Evolutionary conservation across 2,113 vertebrate species (phyloP).

Genomic region (Trematocara zebra): DNA sequence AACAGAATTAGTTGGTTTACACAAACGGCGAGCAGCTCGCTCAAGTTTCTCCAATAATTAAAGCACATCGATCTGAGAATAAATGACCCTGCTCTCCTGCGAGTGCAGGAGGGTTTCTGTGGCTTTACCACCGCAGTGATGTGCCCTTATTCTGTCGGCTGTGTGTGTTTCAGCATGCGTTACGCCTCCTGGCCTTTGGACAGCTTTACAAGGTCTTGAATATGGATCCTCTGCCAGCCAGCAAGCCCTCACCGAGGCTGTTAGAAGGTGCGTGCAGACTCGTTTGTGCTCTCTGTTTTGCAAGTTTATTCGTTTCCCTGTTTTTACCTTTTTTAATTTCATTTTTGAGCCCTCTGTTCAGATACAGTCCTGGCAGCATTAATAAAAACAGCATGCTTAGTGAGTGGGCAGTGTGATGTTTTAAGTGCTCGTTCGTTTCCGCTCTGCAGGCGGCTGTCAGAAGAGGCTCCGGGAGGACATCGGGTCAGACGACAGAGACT

Average conservation of each 20-base stretch:
- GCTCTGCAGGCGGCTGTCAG: constrained; percentile 68
- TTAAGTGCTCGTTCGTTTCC: neutral
- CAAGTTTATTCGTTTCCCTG: neutral
- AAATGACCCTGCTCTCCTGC: neutral
- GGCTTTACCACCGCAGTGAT: neutral
- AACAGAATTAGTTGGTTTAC: neutral
- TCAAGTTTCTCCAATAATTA: constrained; percentile 3
- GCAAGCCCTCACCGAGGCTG: constrained; percentile 19
- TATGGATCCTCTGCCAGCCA: constrained; percentile 59
- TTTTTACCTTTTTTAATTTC: neutral
- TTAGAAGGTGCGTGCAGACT: constrained; percentile 31
- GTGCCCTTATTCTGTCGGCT: neutral
- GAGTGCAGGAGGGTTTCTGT: neutral
- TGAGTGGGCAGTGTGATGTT: neutral
- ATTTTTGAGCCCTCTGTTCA: neutral
- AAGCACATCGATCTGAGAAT: neutral
- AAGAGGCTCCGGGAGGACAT: constrained; percentile 89
- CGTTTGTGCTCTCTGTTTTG: neutral
- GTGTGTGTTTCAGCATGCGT: constrained; percentile 49
- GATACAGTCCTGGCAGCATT: neutral
- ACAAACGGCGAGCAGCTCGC: neutral
- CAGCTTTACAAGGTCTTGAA: constrained; percentile 64
- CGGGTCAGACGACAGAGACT: constrained; percentile 86
- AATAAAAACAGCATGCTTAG: neutral
- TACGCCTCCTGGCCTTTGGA: constrained; percentile 66